Conservation (phyloP, 2,113 vertebrate species). For the Trichomycterus rosablanca region DNA sequence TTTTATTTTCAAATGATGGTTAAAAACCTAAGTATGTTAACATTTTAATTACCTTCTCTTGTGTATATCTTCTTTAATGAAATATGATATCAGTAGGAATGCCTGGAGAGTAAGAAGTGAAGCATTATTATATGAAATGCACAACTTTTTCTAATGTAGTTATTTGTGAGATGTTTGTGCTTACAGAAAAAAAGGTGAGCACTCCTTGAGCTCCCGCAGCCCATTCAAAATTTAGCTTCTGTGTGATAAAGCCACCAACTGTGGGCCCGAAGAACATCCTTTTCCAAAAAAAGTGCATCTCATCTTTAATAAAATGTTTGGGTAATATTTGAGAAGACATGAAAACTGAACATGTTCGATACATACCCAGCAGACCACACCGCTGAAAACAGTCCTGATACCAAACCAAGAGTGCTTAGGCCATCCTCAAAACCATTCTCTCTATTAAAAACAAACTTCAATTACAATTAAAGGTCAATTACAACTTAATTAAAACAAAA, state of each 20-base stretch:
- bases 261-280: slow-evolving; percentile 85
- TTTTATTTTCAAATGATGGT: too few relatives aligned
- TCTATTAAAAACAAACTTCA: slow-evolving; percentile 42
- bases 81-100: slow-evolving; percentile 51
- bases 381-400: slow-evolving; percentile 62
- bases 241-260: slow-evolving; percentile 80
- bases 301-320: not conserved
- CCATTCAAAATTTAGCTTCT: slow-evolving; percentile 83
- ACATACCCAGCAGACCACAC: slow-evolving; percentile 69
- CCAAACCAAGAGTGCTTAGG: slow-evolving; percentile 66
- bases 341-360: not conserved
- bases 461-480: too few relatives aligned
- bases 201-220: slow-evolving; percentile 77
- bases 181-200: slow-evolving; percentile 75
- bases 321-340: slow-evolving; percentile 40
- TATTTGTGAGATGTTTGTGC: slow-evolving; percentile 46
- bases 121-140: not conserved
- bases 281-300: not conserved
- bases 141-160: not conserved
- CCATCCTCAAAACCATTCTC: slow-evolving; percentile 67
- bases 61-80: slow-evolving; percentile 39
- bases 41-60: slow-evolving; percentile 59
- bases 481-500: too few relatives aligned
- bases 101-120: slow-evolving; percentile 51
- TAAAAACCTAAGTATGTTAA: too few relatives aligned